Base-by-base conservation (phyloP, 2,888 invertebrate genomes). In the Drosophila mercatorum region DNA sequence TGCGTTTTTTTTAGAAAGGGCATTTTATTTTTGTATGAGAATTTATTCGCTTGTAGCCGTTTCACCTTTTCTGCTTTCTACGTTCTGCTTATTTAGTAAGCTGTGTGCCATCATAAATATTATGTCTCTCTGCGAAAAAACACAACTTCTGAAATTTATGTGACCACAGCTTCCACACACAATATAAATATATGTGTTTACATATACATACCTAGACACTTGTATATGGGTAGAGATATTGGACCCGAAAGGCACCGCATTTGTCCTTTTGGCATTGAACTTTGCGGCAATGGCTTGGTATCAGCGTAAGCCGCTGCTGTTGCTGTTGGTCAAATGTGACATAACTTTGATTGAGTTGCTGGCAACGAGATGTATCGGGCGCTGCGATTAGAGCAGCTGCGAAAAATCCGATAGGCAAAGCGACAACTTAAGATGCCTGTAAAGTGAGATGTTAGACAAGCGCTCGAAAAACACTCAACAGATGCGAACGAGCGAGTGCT, bases 401-500 rank as follows among this genome's bases (percentile, higher is more conserved):
- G 10, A 62, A 65, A 67, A 57, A 75, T 88, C 75, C 72, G 75
- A 80, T 82, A 80, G 88, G 78, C 85, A 88, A 89, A 75, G 78
- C 75, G 85, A 89, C 88, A 86, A 69, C 85, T 88, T 89, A 86
- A 89, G 89, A 82, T 81, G 85, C 73, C 80, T 72, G 69, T 75
- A 68, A 72, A 76, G 70, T 69, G 75, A 75, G 76, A 76, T 79
- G 70, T 73, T 60, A 67, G 83, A 79, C 77, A 84, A 60, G 47
- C 86, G 70, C 59, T 78, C 64, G 76, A 57, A 72, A 56, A 72
- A 56, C 40, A 65, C 68, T 49, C 52, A 59, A 26, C 38, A 44
- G n/a, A 26, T 52, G 41, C 47, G 61, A 14, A 58, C 63, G n/a
- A 28, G 5, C 47, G 26, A 46, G 46, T 26, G 46, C 46, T 28